A percentile compares a stretch with the other conserved stretches of the same genome.
phyloP scores from a whole-genome alignment of 2,797 vertebrate genomes.

The Pteronotus mesoamericanus region DNA sequence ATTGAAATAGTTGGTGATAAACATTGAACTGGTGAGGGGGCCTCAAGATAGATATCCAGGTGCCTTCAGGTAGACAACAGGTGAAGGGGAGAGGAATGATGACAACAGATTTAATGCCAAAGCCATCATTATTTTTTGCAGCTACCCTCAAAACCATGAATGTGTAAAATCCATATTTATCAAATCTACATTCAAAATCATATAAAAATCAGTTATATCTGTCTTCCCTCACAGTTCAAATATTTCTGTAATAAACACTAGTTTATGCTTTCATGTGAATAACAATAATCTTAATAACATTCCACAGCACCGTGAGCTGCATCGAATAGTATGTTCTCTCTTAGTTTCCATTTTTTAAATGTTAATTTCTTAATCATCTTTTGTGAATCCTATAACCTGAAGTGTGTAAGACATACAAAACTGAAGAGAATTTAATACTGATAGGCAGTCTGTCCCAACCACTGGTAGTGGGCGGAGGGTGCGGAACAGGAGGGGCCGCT shows the following conservation, averaged over 20 bases:
- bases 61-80: neutral
- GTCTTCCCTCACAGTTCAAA: neutral
- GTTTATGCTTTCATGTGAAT: neutral
- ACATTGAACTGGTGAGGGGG: neutral
- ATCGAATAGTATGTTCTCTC: neutral
- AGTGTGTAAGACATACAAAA: neutral
- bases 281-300: neutral
- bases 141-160: neutral
- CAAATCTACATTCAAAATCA: neutral
- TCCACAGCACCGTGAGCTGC: neutral
- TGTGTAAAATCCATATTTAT: neutral
- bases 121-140: neutral
- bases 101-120: neutral
- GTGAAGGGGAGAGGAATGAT: neutral
- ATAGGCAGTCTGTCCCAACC: neutral
- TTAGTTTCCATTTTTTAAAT: neutral
- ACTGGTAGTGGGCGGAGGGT: neutral
- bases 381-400: neutral
- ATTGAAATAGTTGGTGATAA: neutral
- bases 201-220: neutral
- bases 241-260: neutral
- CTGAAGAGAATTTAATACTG: neutral
- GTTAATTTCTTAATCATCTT: neutral
- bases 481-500: neutral
- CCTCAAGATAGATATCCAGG: neutral